Base-by-base conservation (phyloP, 2,888 invertebrate genomes). In the Protonemura montana region DNA sequence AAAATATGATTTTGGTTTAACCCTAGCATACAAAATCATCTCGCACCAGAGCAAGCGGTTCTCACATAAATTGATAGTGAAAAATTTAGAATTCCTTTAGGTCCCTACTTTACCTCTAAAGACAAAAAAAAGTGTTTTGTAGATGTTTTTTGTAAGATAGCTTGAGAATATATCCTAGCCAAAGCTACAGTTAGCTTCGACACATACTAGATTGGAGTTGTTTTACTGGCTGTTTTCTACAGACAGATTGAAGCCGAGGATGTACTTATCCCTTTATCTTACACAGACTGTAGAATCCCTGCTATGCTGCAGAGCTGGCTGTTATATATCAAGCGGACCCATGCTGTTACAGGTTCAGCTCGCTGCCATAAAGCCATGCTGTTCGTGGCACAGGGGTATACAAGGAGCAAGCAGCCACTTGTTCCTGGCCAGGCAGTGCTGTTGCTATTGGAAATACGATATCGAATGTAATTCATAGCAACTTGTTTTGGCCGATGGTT, bases 151-250 rank as follows among this genome's bases (percentile, higher is more conserved):
- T 59, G 59, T 59, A 21, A 59, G 59, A 59, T 59, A 13, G 59
- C 59, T 59, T 21, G 59, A 59, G 59, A 59, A 59, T 59, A 41
- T 41, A 59, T 59, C 59, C 16, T 13, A 59, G 13, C 59, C 59
- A 59, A 59, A 10, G 59, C 59, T 59, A 59, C 59, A 59, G 59
- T 59, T 59, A 59, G 59, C 59, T 59, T 59, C 59, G 59, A 59
- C 59, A 59, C 7, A 59, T 59, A 59, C 59, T 21, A 21, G 7
- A 21, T 59, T 21, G 16, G 59, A 21, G 59, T 21, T 59, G 59
- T 59, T 59, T 59, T 59, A 2, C 59, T 59, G 59, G 7, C 59
- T 59, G 21, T 59, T 59, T 59, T 59, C 16, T 59, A 59, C 13
- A 21, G 16, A 59, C 2, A 2, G 59, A 59, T 59, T 59, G 16